Conservation (phyloP, 2,888 invertebrate species). For the Priocnemis perturbator region DNA sequence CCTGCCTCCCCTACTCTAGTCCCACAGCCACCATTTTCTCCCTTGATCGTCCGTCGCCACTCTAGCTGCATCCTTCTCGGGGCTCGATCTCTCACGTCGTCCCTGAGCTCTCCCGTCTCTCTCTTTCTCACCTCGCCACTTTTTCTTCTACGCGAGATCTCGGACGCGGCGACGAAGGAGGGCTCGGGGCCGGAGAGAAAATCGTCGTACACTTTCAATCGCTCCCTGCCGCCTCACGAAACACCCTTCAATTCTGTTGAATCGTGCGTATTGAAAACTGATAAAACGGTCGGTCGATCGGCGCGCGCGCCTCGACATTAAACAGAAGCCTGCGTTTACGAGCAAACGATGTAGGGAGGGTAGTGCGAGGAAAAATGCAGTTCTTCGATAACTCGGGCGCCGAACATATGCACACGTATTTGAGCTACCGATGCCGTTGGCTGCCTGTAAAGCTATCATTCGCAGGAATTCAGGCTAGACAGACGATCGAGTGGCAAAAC, state of each 20-base stretch:
- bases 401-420: too few species aligned
- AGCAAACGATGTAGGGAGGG: too few species aligned
- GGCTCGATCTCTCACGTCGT: slow-evolving; percentile 18
- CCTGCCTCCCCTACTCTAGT: not conserved
- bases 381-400: too few species aligned
- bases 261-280: too few species aligned
- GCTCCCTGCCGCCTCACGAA: not conserved
- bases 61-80: slow-evolving; percentile 41
- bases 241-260: too few species aligned
- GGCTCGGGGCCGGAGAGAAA: slow-evolving; percentile 37
- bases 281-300: too few species aligned
- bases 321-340: too few species aligned
- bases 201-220: slow-evolving; percentile 34
- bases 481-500: slow-evolving; percentile 12
- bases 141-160: slow-evolving; percentile 49
- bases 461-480: too few species aligned
- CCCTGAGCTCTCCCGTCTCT: slow-evolving; percentile 28
- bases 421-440: too few species aligned
- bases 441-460: too few species aligned
- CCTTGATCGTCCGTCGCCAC: slow-evolving; percentile 7
- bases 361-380: too few species aligned
- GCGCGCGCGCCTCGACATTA: too few species aligned
- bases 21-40: not conserved
- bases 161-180: slow-evolving; percentile 21
- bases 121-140: slow-evolving; percentile 34